phyloP scores from a whole-genome alignment of 37 sponge, comb jelly and placozoan species.

The Tethya wilhelma region DNA sequence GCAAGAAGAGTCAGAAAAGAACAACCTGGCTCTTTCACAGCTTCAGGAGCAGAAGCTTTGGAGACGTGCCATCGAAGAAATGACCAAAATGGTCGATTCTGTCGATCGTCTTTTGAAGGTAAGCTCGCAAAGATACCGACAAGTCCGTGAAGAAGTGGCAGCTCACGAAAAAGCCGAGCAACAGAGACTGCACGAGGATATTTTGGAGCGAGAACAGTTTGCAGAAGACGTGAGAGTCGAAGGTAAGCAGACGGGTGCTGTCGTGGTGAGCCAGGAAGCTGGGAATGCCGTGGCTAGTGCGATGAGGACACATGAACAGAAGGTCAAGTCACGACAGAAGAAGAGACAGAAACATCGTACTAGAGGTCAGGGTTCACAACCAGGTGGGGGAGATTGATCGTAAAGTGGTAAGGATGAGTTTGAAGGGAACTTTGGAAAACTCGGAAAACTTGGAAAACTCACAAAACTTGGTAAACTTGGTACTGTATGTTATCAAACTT shows the following conservation, averaged over 20 bases:
- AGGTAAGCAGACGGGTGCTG: not conserved
- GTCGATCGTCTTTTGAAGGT: not conserved
- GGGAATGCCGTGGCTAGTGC: too few relatives aligned
- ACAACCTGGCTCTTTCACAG: not conserved
- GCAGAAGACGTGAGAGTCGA: not conserved
- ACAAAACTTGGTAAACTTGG: too few relatives aligned
- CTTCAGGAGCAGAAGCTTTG: not conserved
- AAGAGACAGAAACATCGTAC: conserved; percentile 10
- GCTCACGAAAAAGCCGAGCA: not conserved
- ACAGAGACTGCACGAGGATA: not conserved
- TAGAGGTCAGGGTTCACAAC: too few relatives aligned
- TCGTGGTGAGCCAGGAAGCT: not conserved
- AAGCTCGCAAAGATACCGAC: not conserved
- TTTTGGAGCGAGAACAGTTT: conserved; percentile 4
- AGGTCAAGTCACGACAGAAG: not conserved
- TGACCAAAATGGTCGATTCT: not conserved
- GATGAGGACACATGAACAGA: not conserved
- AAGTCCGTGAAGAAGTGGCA: not conserved
- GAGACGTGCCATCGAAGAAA: conserved; percentile 1
- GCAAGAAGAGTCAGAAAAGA: conserved; percentile 6
- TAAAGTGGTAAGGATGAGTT: too few relatives aligned
- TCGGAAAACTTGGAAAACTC: too few relatives aligned
- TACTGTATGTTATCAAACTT: too few relatives aligned
- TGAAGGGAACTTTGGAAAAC: too few relatives aligned
- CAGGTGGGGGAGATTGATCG: too few relatives aligned